These are phyloP conservation scores for Slavum lentiscoides DNA, from an alignment of 2,888 invertebrate species.

Conservation along the genomic window DNA sequence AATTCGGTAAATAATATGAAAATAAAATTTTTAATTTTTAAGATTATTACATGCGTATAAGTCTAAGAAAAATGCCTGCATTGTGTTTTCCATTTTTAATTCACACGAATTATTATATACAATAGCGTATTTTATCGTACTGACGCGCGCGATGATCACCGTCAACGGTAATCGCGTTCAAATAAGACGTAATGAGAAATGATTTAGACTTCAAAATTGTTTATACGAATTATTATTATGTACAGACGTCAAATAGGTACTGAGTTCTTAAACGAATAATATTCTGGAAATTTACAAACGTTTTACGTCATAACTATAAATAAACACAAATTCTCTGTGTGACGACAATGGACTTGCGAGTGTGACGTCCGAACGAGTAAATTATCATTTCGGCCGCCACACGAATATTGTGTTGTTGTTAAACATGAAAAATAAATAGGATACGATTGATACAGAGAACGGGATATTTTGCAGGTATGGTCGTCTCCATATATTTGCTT, in stretches of 20 bases:
- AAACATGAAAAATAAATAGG: neutral
- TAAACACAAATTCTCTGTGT: neutral
- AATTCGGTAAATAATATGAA: no score
- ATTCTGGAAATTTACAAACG: neutral
- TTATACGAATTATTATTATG: neutral
- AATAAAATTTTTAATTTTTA: no score
- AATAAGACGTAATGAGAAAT: no score
- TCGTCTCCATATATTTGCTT: no score
- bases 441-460: neutral
- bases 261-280: neutral
- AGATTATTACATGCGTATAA: no score
- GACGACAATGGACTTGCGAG: neutral
- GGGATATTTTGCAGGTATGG: neutral
- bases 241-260: neutral
- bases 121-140: no score
- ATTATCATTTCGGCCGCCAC: neutral
- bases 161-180: no score
- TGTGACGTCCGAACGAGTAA: neutral
- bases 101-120: no score
- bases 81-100: no score
- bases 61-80: no score
- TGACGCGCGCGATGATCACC: no score
- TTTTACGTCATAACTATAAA: neutral
- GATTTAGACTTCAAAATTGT: no score
- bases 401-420: neutral